Evolutionary conservation across 2,113 vertebrate genomes (phyloP).

Genomic region (Psilopogon haemacephalus): DNA sequence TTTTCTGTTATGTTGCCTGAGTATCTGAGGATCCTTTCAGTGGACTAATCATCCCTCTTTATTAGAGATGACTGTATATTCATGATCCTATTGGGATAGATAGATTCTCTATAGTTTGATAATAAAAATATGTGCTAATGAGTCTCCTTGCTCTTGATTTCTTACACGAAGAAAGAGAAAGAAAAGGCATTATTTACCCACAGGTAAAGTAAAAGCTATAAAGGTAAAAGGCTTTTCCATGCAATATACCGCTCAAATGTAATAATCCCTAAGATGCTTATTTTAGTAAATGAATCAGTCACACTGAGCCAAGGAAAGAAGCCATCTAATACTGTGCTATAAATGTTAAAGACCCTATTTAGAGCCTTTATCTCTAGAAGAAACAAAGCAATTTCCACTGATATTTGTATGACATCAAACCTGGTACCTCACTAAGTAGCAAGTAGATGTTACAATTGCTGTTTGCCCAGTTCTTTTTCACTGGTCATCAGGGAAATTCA

Average conservation of each 20-base stretch:
- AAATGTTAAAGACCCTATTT: constrained; percentile 73
- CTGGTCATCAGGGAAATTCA: constrained; percentile 77
- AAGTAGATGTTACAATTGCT: constrained; percentile 57
- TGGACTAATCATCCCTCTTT: constrained; percentile 47
- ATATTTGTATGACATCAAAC: constrained; percentile 55
- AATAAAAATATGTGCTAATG: constrained; percentile 62
- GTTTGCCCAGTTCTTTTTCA: constrained; percentile 72
- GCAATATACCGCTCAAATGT: constrained; percentile 58
- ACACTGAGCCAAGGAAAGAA: constrained; percentile 48
- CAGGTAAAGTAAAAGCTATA: constrained; percentile 67
- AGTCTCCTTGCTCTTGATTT: constrained; percentile 56
- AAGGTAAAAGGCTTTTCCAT: constrained; percentile 68
- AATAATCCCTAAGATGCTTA: constrained; percentile 68
- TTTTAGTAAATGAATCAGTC: constrained; percentile 75
- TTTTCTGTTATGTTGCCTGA: constrained; percentile 24
- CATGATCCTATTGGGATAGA: constrained; percentile 60
- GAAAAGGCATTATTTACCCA: constrained; percentile 55
- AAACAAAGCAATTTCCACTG: constrained; percentile 69
- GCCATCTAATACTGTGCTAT: constrained; percentile 49
- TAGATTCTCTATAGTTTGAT: constrained; percentile 56
- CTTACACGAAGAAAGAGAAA: constrained; percentile 23
- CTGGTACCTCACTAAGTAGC: constrained; percentile 64
- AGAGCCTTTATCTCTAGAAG: constrained; percentile 59
- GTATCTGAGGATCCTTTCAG: background rate
- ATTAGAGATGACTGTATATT: constrained; percentile 46